Evolutionary conservation across 2,113 vertebrate genomes (phyloP).

Genomic region (Ascaphus truei): DNA sequence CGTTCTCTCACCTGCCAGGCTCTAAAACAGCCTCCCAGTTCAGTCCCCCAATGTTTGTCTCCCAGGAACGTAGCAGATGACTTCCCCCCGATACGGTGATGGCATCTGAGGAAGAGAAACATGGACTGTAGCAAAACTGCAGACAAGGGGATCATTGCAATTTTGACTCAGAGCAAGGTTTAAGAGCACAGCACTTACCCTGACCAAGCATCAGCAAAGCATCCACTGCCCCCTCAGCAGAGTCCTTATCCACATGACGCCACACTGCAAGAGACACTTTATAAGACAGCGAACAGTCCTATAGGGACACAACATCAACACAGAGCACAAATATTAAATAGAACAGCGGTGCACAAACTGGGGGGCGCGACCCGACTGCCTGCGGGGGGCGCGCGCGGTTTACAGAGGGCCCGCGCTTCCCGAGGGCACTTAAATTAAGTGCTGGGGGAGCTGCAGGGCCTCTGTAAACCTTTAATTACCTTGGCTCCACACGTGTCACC

Average conservation of each 20-base stretch:
- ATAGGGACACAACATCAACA: rapidly evolving
- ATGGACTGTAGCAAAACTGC: rapidly evolving
- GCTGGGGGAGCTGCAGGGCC: too few species aligned
- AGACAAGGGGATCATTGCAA: too few species aligned
- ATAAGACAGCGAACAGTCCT: rapidly evolving
- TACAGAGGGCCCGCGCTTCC: too few species aligned
- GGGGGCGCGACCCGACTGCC: too few species aligned
- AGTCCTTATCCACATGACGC: slow-evolving; percentile 89
- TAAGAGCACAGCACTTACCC: slow-evolving; percentile 62
- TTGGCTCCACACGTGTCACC: too few species aligned
- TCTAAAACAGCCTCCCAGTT: slow-evolving; percentile 92
- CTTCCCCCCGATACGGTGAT: slow-evolving; percentile 80
- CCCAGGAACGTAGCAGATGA: slow-evolving; percentile 88
- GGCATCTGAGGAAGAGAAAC: slow-evolving; percentile 66
- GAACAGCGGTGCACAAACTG: too few species aligned
- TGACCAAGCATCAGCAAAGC: slow-evolving; percentile 80
- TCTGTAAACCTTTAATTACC: too few species aligned
- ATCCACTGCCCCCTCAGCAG: slow-evolving; percentile 78
- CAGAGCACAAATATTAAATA: too few species aligned
- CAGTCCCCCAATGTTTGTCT: slow-evolving; percentile 83
- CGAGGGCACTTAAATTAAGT: too few species aligned
- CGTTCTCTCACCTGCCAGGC: slow-evolving; percentile 73
- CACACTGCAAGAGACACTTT: slow-evolving; percentile 67
- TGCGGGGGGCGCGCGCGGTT: too few species aligned
- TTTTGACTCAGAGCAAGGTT: not conserved